Conservation (phyloP, 2,888 invertebrate genomes). For the Papilio gigon region DNA sequence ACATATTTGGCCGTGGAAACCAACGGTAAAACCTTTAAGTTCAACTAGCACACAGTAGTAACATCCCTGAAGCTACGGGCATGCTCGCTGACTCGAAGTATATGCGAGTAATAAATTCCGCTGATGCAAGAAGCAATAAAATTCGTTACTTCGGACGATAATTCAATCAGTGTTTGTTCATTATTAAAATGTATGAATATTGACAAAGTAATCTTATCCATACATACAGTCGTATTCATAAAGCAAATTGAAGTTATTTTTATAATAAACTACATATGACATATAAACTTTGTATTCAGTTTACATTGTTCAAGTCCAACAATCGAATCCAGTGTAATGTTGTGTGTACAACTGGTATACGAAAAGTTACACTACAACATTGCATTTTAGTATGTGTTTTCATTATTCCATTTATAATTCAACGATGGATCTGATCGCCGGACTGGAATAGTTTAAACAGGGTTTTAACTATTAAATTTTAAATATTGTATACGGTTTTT, state of each 20-base stretch:
- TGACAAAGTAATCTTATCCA: background rate
- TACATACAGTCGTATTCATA: background rate
- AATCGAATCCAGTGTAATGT: too few relatives aligned
- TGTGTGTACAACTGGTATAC: too few relatives aligned
- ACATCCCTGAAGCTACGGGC: background rate
- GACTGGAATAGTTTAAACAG: too few relatives aligned
- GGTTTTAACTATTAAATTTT: too few relatives aligned
- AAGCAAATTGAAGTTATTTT: background rate
- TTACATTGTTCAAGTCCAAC: too few relatives aligned
- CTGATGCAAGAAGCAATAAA: background rate
- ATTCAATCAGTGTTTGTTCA: conserved; percentile 10
- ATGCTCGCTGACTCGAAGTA: background rate
- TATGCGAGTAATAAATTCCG: background rate
- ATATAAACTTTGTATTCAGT: too few relatives aligned
- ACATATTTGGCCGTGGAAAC: background rate
- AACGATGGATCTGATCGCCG: too few relatives aligned
- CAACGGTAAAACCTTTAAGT: background rate
- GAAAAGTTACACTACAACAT: too few relatives aligned
- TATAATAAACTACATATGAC: background rate
- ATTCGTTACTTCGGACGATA: background rate
- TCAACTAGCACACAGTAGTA: background rate
- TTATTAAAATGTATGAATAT: conserved; percentile 9
- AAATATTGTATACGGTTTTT: too few relatives aligned
- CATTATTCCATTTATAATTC: too few relatives aligned
- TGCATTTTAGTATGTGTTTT: too few relatives aligned